Percentiles rank a stretch among this genome's conserved stretches.
These are phyloP conservation scores for Drosophila austrosaltans DNA, from an alignment of 2,888 invertebrate species.

Conservation along the genomic window DNA sequence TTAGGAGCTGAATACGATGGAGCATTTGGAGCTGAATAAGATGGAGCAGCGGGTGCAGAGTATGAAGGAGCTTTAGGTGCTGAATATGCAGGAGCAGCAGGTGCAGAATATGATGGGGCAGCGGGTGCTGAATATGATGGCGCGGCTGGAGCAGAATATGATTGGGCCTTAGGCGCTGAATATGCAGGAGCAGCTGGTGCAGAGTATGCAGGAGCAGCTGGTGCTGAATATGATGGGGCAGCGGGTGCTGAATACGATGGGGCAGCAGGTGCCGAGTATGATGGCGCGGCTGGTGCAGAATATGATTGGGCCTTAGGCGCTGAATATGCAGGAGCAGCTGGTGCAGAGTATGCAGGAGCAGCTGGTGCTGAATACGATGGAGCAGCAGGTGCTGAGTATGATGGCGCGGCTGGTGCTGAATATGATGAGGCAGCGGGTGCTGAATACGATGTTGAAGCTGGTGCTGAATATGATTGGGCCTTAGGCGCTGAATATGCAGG, in stretches of 20 bases:
- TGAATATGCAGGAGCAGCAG: background rate
- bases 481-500: constrained; percentile 29
- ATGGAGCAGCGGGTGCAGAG: constrained; percentile 7
- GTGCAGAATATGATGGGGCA: background rate
- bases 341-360: constrained; percentile 24
- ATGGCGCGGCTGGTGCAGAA: constrained; percentile 28
- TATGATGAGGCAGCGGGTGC: constrained; percentile 25
- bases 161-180: constrained; percentile 18
- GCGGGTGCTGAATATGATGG: constrained; percentile 25
- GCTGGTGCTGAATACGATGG: constrained; percentile 31
- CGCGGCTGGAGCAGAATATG: constrained; percentile 31
- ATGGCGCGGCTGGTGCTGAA: constrained; percentile 8
- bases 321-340: constrained; percentile 55
- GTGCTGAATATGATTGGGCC: constrained; percentile 15
- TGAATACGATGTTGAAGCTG: constrained; percentile 24
- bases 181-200: constrained; percentile 24
- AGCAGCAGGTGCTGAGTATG: constrained; percentile 22
- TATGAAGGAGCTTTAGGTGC: constrained; percentile 17
- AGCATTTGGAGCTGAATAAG: constrained; percentile 9
- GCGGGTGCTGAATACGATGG: constrained; percentile 32
- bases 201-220: background rate
- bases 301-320: constrained; percentile 54
- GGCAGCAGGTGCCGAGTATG: constrained; percentile 29
- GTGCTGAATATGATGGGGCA: constrained; percentile 26
- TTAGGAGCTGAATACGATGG: constrained; percentile 32